Evolutionary conservation across 2,797 vertebrate species (phyloP).

Genomic region (Leucoraja ocellata): DNA sequence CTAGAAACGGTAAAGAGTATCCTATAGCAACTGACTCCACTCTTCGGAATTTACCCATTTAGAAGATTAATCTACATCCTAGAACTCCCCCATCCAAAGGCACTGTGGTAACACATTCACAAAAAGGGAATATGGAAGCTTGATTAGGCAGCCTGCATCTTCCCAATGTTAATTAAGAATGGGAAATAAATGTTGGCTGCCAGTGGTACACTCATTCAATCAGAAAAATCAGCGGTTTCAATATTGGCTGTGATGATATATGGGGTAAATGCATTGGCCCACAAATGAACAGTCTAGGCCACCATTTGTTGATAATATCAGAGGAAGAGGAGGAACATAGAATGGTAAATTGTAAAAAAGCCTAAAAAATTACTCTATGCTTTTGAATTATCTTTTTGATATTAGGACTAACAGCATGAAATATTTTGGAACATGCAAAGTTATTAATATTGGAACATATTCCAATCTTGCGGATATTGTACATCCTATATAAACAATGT

Average conservation of each 20-base stretch:
- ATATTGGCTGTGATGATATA: background rate
- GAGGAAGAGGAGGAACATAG: background rate
- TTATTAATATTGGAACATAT: background rate
- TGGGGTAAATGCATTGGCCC: background rate
- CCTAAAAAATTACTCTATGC: background rate
- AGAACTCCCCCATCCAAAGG: no score
- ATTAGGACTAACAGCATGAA: background rate
- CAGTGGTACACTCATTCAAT: no score
- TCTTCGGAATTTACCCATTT: no score
- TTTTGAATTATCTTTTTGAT: background rate
- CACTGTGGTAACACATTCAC: no score
- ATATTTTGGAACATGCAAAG: background rate
- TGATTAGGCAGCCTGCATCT: no score
- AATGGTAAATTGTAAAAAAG: background rate
- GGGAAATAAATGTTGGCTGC: no score
- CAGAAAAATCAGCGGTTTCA: background rate
- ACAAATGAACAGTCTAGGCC: background rate
- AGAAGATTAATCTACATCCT: no score
- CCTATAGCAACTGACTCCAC: no score
- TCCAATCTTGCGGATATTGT: background rate
- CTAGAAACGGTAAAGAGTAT: no score
- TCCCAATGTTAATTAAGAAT: no score
- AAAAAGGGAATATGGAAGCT: no score
- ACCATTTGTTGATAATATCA: background rate
- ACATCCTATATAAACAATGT: background rate